phyloP scores from a whole-genome alignment of 2,888 invertebrate genomes.

The Catotricha subobsoleta region DNA sequence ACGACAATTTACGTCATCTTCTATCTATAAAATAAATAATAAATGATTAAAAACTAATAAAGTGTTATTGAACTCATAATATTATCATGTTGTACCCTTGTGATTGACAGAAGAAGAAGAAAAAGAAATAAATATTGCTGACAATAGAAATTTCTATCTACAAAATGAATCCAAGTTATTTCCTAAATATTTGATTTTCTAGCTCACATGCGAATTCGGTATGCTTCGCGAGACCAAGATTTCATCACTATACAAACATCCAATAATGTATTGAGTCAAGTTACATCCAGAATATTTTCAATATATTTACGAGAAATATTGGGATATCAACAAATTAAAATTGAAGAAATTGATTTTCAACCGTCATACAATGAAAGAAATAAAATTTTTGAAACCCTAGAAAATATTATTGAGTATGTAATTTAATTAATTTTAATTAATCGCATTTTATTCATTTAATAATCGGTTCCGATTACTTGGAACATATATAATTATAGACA shows the following conservation, averaged over 20 bases:
- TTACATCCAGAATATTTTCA: slow-evolving; percentile 37
- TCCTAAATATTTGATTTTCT: too few species aligned
- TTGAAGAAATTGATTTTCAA: not conserved
- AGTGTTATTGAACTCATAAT: too few species aligned
- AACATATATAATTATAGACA: too few species aligned
- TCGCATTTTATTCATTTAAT: not conserved
- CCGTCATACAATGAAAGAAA: not conserved
- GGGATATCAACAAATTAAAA: slow-evolving; percentile 27
- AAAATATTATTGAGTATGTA: slow-evolving; percentile 1
- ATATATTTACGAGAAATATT: slow-evolving; percentile 36
- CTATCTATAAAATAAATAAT: too few species aligned
- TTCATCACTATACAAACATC: slow-evolving; percentile 33
- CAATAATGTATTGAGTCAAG: slow-evolving; percentile 34
- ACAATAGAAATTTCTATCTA: too few species aligned
- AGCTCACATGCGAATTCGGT: not conserved
- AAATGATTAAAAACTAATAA: too few species aligned
- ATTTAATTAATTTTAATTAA: not conserved
- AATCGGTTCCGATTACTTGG: too few species aligned
- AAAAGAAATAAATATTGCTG: too few species aligned
- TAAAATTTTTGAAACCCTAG: not conserved
- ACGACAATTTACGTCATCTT: too few species aligned
- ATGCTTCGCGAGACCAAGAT: slow-evolving; percentile 1
- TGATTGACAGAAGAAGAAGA: too few species aligned
- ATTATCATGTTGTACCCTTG: too few species aligned
- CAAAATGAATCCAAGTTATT: too few species aligned